phyloP scores from a whole-genome alignment of 2,797 vertebrate species.

The Glyptemys insculpta region DNA sequence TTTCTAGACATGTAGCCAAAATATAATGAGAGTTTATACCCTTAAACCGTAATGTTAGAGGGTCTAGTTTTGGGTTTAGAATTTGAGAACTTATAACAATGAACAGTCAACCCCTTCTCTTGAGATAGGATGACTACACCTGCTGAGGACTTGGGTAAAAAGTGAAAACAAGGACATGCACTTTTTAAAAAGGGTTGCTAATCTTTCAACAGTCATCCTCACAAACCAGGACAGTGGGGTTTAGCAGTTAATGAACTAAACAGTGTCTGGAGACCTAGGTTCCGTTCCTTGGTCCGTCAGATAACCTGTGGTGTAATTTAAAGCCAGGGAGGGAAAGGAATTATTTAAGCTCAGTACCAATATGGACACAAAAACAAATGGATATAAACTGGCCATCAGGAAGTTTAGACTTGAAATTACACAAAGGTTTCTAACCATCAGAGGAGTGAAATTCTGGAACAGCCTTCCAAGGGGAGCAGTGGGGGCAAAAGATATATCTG shows the following conservation, averaged over 20 bases:
- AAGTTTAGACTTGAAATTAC: no score
- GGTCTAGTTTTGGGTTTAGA: not conserved
- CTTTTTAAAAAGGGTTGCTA: not conserved
- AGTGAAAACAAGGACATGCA: not conserved
- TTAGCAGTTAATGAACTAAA: not conserved
- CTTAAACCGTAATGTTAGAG: not conserved
- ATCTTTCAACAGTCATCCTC: not conserved
- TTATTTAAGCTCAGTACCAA: no score
- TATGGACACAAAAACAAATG: no score
- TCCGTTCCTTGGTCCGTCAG: not conserved
- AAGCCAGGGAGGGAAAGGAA: no score
- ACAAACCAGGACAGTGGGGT: not conserved
- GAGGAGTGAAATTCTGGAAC: no score
- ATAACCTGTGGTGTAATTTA: no score
- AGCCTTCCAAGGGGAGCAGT: no score
- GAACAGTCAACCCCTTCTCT: not conserved
- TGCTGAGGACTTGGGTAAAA: not conserved
- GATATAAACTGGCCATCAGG: no score
- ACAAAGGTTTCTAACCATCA: no score
- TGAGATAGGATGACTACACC: not conserved
- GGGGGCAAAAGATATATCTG: no score
- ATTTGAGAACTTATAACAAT: accelerated
- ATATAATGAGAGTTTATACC: not conserved
- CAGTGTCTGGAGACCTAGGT: accelerated
- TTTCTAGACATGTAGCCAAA: not conserved